Evolutionary conservation across 2,888 invertebrate genomes (phyloP), one percentile per base, ranked within the genome.

Genomic region (Drosophila quinaria): DNA sequence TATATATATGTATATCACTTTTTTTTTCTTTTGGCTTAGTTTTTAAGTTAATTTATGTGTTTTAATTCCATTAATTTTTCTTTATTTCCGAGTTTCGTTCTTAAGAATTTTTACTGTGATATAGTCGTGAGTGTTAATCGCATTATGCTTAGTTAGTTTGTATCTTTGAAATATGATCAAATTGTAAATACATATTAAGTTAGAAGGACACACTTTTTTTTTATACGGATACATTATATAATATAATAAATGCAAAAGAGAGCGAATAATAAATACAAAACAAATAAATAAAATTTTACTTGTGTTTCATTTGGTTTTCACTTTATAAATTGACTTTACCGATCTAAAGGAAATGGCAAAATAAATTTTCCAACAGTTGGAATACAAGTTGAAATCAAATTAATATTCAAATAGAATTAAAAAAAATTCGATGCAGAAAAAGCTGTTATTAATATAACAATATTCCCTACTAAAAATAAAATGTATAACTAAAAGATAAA

Each of bases 111-210:
- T 42, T 64, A 62, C 84, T 84, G 84, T 84, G 84, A 84, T 84
- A 84, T 82, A 84, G 82, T 72, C 64, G 49, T 60, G 71, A 78
- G 75, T 75, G 71, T 74, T 75, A 78, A 75, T 46, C 52, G 80
- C 72, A 75, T 72, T 68, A 70, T 81, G 80, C 78, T 80, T 80
- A 71, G 59, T 46, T 83, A 83, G 74, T 70, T 80, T 50, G 11
- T 81, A 80, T 35, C 22, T 49, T 62, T 54, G 50, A 13, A 52
- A 51, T 63, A 29, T 46, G 17, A 46, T 44, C 33, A 65, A 69
- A 59, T 62, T 76, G 73, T 73, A 76, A 41, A 73, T 72, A 75
- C 39, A 22, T 75, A 31, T n/a, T 59, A 54, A 65, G 69, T 42
- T 62, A 17, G n/a, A 46, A 41, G 17, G 31, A 64, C 39, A 63